phyloP scores from a whole-genome alignment of 2,888 invertebrate species.

The Caprella mutica region DNA sequence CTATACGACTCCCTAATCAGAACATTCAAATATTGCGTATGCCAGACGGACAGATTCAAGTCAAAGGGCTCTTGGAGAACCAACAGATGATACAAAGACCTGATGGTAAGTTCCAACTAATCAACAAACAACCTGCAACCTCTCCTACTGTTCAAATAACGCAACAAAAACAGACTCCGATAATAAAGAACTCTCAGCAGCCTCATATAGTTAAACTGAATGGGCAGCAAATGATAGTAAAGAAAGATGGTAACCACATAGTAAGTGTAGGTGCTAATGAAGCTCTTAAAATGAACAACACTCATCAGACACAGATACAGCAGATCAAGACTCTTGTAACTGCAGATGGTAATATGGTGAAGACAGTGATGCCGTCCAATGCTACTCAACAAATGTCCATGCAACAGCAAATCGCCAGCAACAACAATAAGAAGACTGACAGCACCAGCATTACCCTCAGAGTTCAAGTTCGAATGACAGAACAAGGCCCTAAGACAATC shows the following conservation, averaged over 20 bases:
- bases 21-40: slow-evolving; percentile 82
- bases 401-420: slow-evolving; percentile 10
- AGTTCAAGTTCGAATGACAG: slow-evolving; percentile 34
- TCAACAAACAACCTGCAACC: slow-evolving; percentile 45
- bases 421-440: slow-evolving; percentile 6
- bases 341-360: slow-evolving; percentile 24
- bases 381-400: slow-evolving; percentile 23
- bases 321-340: slow-evolving; percentile 23
- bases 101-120: slow-evolving; percentile 80
- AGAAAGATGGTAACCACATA: slow-evolving; percentile 17
- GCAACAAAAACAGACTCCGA: slow-evolving; percentile 1
- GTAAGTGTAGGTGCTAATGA: slow-evolving; percentile 22
- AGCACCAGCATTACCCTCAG: slow-evolving; percentile 20
- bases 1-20: slow-evolving; percentile 47
- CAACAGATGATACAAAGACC: slow-evolving; percentile 87
- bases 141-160: slow-evolving; percentile 2
- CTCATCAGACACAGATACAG: too few relatives aligned
- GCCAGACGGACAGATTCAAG: slow-evolving; percentile 81
- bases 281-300: slow-evolving; percentile 13
- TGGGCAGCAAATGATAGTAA: slow-evolving; percentile 27
- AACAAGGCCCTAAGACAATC: slow-evolving; percentile 37
- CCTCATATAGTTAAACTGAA: slow-evolving; percentile 25
- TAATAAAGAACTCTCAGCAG: slow-evolving; percentile 14
- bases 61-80: slow-evolving; percentile 78
- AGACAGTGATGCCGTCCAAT: slow-evolving; percentile 16